Conservation (phyloP, 1,140 invertebrate genomes). For the Bemisia tabaci region DNA sequence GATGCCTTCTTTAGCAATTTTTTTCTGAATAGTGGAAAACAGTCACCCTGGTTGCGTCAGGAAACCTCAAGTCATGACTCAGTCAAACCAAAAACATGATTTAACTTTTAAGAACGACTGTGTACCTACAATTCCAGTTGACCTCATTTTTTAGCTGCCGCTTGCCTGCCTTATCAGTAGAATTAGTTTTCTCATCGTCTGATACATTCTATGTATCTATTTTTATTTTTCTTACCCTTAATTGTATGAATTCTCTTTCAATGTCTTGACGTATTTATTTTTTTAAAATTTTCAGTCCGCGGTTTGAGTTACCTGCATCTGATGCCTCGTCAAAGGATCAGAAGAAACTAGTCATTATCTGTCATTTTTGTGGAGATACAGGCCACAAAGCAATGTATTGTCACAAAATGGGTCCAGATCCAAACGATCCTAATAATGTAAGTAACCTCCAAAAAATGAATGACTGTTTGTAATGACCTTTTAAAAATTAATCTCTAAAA, state of each 20-base stretch:
- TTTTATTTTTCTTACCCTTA: neutral
- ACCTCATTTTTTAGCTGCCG: too few relatives aligned
- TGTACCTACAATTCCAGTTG: too few relatives aligned
- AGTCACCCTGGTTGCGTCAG: too few relatives aligned
- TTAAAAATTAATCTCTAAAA: too few relatives aligned
- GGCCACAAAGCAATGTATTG: slow-evolving; percentile 92
- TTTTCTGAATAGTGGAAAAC: too few relatives aligned
- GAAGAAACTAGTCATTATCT: slow-evolving; percentile 70
- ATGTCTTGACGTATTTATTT: slow-evolving; percentile 5
- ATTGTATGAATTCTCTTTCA: slow-evolving; percentile 2
- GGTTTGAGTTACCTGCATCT: slow-evolving; percentile 86
- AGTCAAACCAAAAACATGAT: too few relatives aligned
- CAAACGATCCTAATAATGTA: slow-evolving; percentile 9
- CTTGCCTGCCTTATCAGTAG: too few relatives aligned
- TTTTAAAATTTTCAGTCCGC: slow-evolving; percentile 46
- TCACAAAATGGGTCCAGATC: slow-evolving; percentile 49
- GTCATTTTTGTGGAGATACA: slow-evolving; percentile 90
- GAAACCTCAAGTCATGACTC: too few relatives aligned
- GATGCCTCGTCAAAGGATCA: slow-evolving; percentile 57
- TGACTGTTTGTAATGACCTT: neutral
- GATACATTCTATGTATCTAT: too few relatives aligned
- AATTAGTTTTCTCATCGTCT: too few relatives aligned
- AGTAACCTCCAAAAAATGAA: slow-evolving; percentile 4
- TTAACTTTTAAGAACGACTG: too few relatives aligned
- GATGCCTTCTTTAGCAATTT: too few relatives aligned